Evolutionary conservation across 1,140 invertebrate species (phyloP), one percentile per base, ranked within the genome.

Genomic region (Oppia nitens): DNA sequence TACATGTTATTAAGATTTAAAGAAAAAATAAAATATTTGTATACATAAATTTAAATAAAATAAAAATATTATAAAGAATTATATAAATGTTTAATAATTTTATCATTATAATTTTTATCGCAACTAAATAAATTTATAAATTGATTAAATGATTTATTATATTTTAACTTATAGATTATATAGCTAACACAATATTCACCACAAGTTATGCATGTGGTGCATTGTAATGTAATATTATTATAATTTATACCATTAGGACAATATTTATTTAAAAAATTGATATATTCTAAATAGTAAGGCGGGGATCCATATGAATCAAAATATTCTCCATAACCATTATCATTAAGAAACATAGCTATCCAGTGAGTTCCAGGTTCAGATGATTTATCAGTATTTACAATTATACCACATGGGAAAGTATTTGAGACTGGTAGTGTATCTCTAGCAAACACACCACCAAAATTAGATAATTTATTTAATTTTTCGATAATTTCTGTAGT

Each of bases 321-420:
- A 47, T 59, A 59, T 29, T 59, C 51, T 20, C 24, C 57, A 3
- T 4, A 2, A 56, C 53, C 9, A 21, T 57, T 23, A n/a, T 23
- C 28, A 27, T 11, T 20, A 23, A 59, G 27, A 51, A 27, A 55
- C 11, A 63, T 60, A 51, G 32, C 63, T 23, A 63, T 27, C 61
- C 61, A 64, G 52, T 61, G 59, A 24, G 54, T 24, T 14, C 62
- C 59, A 2, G 40, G 26, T 26, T 47, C 12, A 9, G 45, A 9
- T 11, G 24, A 27, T 20, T 11, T 20, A 26, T 32, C 6, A 54
- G 53, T 54, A 32, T 54, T 54, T 11, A 54, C 28, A 14, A 54
- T 25, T 9, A 52, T 17, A 32, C 12, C 53, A 9, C 4, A 9
- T 32, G 49, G 49, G 6, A 9, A 6, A 40, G 6, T 9, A 9